These are phyloP conservation scores for Neogobius melanostomus DNA, from an alignment of 2,113 vertebrate genomes.

Conservation along the genomic window DNA sequence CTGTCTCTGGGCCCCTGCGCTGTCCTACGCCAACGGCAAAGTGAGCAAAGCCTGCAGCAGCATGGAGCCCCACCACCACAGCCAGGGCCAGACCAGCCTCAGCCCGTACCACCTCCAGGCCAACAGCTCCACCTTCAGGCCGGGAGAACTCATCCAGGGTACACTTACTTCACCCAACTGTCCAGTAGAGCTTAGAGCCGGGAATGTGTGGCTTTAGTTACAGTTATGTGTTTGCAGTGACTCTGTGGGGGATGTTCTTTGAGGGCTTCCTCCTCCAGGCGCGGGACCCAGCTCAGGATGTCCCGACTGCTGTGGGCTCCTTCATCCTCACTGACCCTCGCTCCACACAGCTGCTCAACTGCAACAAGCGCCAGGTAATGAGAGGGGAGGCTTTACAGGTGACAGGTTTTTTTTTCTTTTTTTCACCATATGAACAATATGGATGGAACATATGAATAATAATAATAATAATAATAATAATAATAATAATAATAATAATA, in stretches of 20 bases:
- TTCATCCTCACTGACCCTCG: conserved; percentile 70
- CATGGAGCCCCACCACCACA: conserved; percentile 79
- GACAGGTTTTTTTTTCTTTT: no score
- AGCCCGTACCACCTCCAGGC: conserved; percentile 70
- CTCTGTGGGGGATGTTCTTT: conserved; percentile 51
- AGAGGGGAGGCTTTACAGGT: not conserved
- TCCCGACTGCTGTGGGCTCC: conserved; percentile 71
- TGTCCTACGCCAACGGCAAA: conserved; percentile 73
- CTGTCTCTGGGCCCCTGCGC: conserved; percentile 38
- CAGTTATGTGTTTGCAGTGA: conserved; percentile 1
- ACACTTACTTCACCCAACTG: not conserved
- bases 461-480: no score
- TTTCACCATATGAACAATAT: no score
- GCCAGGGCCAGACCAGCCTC: conserved; percentile 40
- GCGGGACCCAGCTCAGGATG: conserved; percentile 66
- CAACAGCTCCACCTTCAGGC: conserved; percentile 73
- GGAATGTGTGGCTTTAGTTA: not conserved
- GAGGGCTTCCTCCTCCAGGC: conserved; percentile 85
- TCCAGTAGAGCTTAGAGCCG: no score
- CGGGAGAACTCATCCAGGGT: conserved; percentile 82
- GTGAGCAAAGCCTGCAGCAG: conserved; percentile 71
- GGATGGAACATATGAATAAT: no score
- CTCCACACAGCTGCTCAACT: conserved; percentile 80
- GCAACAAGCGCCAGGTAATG: conserved; percentile 74
- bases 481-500: no score